Evolutionary conservation across 2,113 vertebrate genomes (phyloP).

Genomic region (Dromiciops gliroides): DNA sequence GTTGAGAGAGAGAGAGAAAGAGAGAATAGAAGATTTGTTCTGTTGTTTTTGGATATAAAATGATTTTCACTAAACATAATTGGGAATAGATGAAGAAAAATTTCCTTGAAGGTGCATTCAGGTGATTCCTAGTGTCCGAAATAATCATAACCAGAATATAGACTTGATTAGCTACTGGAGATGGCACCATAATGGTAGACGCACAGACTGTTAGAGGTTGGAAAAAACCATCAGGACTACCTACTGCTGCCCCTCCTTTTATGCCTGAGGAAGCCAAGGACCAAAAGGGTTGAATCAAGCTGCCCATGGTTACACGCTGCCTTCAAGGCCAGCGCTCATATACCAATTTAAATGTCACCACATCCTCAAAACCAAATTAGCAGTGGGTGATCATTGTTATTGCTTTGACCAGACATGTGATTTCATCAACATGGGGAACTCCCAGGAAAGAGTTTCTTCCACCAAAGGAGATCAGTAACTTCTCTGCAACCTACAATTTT

Average conservation of each 20-base stretch:
- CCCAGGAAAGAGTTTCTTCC: background rate
- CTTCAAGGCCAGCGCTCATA: background rate
- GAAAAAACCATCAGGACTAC: background rate
- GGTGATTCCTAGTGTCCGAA: background rate
- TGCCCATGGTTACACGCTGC: background rate
- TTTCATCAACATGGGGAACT: background rate
- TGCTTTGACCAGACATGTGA: background rate
- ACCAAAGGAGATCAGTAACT: background rate
- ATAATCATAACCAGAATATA: background rate
- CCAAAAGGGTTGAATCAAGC: constrained; percentile 10
- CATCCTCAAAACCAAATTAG: background rate
- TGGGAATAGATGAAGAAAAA: background rate
- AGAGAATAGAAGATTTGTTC: background rate
- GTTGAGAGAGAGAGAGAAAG: background rate
- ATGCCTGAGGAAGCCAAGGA: background rate
- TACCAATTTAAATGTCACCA: background rate
- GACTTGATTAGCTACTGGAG: background rate
- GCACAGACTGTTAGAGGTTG: background rate
- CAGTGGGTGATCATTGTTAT: background rate
- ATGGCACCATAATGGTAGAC: background rate
- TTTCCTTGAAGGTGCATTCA: background rate
- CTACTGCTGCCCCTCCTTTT: constrained; percentile 9
- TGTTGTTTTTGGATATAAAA: background rate
- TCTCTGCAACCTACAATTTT: background rate
- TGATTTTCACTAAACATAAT: background rate